Evolutionary conservation across 2,113 vertebrate genomes (phyloP).

Genomic region (Balaenoptera acutorostrata): DNA sequence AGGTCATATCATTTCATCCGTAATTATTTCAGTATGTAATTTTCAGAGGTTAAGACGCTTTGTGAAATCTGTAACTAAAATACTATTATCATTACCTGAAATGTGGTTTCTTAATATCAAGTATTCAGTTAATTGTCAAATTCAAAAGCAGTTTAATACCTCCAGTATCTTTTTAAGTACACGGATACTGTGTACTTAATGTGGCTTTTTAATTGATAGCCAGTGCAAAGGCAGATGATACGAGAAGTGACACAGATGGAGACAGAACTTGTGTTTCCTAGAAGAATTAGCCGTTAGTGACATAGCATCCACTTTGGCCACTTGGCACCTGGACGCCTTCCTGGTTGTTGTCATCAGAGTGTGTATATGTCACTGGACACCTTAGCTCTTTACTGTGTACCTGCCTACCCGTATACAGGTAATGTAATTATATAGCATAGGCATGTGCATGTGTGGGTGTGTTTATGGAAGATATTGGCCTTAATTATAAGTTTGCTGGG

Average conservation of each 20-base stretch:
- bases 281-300: neutral
- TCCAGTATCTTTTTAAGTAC: neutral
- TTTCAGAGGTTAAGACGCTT: neutral
- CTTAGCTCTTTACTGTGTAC: neutral
- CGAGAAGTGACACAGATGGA: neutral
- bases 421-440: fast-evolving
- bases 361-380: neutral
- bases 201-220: neutral
- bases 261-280: neutral
- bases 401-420: neutral
- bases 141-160: neutral
- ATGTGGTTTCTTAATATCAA: neutral
- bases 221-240: neutral
- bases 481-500: neutral
- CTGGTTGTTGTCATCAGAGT: neutral
- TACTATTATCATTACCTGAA: neutral
- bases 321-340: neutral
- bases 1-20: neutral
- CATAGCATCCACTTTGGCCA: fast-evolving
- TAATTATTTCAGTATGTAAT: slow-evolving; percentile 7
- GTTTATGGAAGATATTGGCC: neutral
- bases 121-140: neutral
- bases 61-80: neutral
- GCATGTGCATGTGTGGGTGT: neutral
- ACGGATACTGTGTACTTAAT: neutral